These are phyloP conservation scores for Poeciliopsis occidentalis DNA, from an alignment of 2,113 vertebrate genomes.

Conservation along the genomic window DNA sequence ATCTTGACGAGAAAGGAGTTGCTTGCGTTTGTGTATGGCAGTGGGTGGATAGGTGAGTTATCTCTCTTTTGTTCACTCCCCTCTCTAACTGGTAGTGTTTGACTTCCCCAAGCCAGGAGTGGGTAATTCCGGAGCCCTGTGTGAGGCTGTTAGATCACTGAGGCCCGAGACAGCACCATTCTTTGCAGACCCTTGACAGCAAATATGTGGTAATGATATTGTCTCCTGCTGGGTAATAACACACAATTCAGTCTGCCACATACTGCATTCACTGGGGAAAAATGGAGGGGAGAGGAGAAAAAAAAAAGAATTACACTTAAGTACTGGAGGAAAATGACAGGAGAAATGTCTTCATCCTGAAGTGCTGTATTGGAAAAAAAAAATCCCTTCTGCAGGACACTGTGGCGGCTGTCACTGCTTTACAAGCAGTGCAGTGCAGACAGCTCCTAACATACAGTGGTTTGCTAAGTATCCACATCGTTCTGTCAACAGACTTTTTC, in stretches of 20 bases:
- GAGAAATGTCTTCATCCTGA: slow-evolving; percentile 84
- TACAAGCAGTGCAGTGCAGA: slow-evolving; percentile 20
- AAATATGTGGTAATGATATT: slow-evolving; percentile 89
- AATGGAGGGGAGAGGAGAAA: slow-evolving; percentile 78
- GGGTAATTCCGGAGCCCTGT: slow-evolving; percentile 85
- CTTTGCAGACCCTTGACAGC: slow-evolving; percentile 87
- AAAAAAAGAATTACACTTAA: slow-evolving; percentile 85
- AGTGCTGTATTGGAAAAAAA: slow-evolving; percentile 76
- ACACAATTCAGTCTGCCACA: slow-evolving; percentile 85
- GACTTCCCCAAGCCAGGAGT: slow-evolving; percentile 83
- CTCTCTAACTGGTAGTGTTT: slow-evolving; percentile 83
- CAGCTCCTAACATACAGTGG: neutral
- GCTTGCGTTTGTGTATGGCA: slow-evolving; percentile 8
- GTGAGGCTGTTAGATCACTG: slow-evolving; percentile 86
- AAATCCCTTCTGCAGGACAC: slow-evolving; percentile 72
- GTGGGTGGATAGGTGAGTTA: slow-evolving; percentile 30
- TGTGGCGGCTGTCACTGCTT: slow-evolving; percentile 55
- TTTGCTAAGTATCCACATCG: neutral
- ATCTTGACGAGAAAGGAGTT: slow-evolving; percentile 53
- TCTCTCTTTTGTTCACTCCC: slow-evolving; percentile 79
- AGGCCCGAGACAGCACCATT: slow-evolving; percentile 83
- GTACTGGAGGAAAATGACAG: slow-evolving; percentile 84
- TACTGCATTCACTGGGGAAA: slow-evolving; percentile 77
- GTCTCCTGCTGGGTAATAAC: slow-evolving; percentile 89
- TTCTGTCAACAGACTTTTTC: no score